These are phyloP conservation scores for Troides aeacus DNA, from an alignment of 2,888 invertebrate genomes.

Conservation along the genomic window DNA sequence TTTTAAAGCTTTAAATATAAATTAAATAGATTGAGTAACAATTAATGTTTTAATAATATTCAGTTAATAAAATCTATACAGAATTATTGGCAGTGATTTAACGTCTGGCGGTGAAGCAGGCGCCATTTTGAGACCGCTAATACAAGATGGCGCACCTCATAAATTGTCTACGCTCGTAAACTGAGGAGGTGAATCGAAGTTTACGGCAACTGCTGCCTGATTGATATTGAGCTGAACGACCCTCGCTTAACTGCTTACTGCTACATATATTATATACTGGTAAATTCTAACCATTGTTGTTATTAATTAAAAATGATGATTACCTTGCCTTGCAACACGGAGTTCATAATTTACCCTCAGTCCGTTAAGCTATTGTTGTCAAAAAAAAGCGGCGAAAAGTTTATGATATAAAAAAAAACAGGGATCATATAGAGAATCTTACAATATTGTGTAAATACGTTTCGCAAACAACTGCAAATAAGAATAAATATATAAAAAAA, in stretches of 20 bases:
- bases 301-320: neutral
- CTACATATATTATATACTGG: neutral
- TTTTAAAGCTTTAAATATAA: no score
- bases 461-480: no score
- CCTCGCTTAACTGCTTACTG: slow-evolving; percentile 14
- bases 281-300: slow-evolving; percentile 17
- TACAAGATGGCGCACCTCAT: slow-evolving; percentile 49
- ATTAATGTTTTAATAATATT: no score
- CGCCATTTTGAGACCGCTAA: slow-evolving; percentile 42
- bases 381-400: no score
- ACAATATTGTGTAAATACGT: no score
- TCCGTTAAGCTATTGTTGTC: no score
- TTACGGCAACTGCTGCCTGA: slow-evolving; percentile 46
- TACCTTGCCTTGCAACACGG: neutral
- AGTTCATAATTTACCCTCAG: no score
- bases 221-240: slow-evolving; percentile 40
- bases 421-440: no score
- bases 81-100: slow-evolving; percentile 34
- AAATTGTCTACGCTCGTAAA: slow-evolving; percentile 55
- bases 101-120: slow-evolving; percentile 34
- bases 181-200: slow-evolving; percentile 42
- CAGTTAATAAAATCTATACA: no score
- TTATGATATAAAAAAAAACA: no score
- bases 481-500: no score
- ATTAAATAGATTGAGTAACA: no score